A percentile compares a stretch with the other conserved stretches of the same genome.
Evolutionary conservation across 23 tunicate genomes (phyloP).

Genomic region (Trididemnum miniatum): DNA sequence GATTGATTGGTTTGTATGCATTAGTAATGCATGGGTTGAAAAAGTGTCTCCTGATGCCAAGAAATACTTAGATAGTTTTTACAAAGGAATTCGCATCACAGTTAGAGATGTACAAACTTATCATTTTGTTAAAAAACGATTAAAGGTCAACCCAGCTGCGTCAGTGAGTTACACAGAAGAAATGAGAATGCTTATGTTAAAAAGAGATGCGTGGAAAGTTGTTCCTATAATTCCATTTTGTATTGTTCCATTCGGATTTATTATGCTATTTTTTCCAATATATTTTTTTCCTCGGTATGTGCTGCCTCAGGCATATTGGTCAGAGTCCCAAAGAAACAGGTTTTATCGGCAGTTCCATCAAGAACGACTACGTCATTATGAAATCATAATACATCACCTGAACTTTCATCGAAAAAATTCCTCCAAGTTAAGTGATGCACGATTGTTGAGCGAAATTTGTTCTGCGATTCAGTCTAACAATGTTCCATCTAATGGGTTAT

Average conservation of each 20-base stretch:
- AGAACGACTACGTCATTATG: slow-evolving; percentile 4
- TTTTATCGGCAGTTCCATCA: slow-evolving; percentile 21
- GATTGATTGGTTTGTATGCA: too few species aligned
- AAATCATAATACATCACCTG: slow-evolving; percentile 21
- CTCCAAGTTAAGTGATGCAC: neutral
- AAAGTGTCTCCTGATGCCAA: slow-evolving; percentile 7
- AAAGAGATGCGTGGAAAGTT: slow-evolving; percentile 14
- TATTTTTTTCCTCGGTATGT: slow-evolving; percentile 37
- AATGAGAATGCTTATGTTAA: slow-evolving; percentile 5
- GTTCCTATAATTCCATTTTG: slow-evolving; percentile 16
- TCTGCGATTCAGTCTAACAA: neutral
- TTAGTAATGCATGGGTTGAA: too few species aligned
- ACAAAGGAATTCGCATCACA: neutral
- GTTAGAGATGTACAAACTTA: slow-evolving; percentile 10
- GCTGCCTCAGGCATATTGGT: slow-evolving; percentile 29
- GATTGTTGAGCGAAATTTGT: neutral
- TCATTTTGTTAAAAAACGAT: neutral
- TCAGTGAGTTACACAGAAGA: slow-evolving; percentile 19
- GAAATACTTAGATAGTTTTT: neutral
- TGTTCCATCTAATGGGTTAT: slow-evolving; percentile 13
- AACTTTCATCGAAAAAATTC: slow-evolving; percentile 24
- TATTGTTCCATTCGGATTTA: slow-evolving; percentile 22
- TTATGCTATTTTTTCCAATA: slow-evolving; percentile 1
- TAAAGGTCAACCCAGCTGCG: slow-evolving; percentile 15
- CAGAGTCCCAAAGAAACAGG: neutral